Percentiles rank a stretch among this genome's conserved stretches.
These are phyloP conservation scores for Cossypha caffra DNA, from an alignment of 2,797 vertebrate genomes.

Conservation along the genomic window DNA sequence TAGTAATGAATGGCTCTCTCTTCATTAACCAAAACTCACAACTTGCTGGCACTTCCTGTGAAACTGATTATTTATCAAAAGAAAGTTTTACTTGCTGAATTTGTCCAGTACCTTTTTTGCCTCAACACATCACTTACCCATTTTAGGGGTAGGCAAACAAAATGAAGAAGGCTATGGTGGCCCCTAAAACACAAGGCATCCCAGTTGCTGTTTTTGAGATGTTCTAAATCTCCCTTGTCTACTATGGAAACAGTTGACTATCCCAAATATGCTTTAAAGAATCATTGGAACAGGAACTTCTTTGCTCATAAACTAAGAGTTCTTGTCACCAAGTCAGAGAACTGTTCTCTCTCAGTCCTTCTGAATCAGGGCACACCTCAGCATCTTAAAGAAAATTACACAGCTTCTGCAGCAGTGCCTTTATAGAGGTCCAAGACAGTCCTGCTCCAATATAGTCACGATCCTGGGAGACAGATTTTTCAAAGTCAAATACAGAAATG, in stretches of 20 bases:
- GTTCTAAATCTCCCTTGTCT: background rate
- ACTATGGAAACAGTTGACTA: background rate
- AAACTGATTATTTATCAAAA: background rate
- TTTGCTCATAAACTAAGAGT: background rate
- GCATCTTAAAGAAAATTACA: background rate
- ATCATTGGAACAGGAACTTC: background rate
- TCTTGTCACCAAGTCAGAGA: background rate
- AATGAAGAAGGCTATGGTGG: background rate
- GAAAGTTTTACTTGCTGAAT: background rate
- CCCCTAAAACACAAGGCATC: background rate
- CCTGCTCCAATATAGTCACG: background rate
- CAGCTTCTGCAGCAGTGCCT: background rate
- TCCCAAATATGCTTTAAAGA: background rate
- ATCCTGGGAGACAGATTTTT: background rate
- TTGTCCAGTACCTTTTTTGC: background rate
- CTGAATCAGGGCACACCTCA: background rate
- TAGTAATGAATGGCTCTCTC: background rate
- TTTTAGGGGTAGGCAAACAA: background rate
- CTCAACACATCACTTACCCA: background rate
- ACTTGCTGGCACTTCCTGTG: background rate
- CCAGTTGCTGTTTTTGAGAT: background rate
- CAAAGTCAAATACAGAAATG: background rate
- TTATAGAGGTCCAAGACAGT: background rate
- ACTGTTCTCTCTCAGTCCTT: background rate
- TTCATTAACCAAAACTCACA: background rate